These are phyloP conservation scores for Chanos chanos DNA, from an alignment of 2,797 vertebrate species.

Conservation along the genomic window DNA sequence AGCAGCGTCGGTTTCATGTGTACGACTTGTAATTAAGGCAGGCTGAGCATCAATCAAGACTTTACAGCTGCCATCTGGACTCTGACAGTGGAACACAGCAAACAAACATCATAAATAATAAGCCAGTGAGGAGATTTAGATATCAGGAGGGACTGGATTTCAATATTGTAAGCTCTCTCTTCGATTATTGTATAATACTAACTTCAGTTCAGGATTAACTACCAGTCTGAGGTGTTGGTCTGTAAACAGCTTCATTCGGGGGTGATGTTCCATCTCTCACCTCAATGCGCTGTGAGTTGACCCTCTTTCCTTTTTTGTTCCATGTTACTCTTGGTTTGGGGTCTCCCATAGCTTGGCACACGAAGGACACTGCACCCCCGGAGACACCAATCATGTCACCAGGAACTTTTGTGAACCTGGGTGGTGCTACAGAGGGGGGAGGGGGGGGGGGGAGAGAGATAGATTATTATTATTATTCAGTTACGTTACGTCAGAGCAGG, in stretches of 20 bases:
- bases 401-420: conserved; percentile 85
- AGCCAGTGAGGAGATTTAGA: conserved; percentile 18
- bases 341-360: conserved; percentile 91
- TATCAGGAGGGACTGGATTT: background rate
- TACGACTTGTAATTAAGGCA: conserved; percentile 75
- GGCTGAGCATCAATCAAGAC: conserved; percentile 73
- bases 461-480: too few relatives aligned
- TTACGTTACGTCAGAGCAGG: background rate
- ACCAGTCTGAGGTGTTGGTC: too few relatives aligned
- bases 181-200: too few relatives aligned
- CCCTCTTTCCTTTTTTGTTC: conserved; percentile 98
- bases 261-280: conserved; percentile 60
- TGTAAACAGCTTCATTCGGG: background rate
- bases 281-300: conserved; percentile 96
- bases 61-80: conserved; percentile 72
- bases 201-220: too few relatives aligned
- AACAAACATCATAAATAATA: conserved; percentile 68
- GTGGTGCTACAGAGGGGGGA: conserved; percentile 49
- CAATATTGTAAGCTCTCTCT: background rate
- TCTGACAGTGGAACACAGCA: conserved; percentile 58
- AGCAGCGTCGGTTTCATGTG: conserved; percentile 54
- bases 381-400: conserved; percentile 94
- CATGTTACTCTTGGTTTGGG: conserved; percentile 93
- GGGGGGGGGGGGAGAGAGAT: background rate
- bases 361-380: conserved; percentile 93